Base-by-base conservation (phyloP, 2,113 vertebrate genomes). In the Rhinichthys klamathensis region DNA sequence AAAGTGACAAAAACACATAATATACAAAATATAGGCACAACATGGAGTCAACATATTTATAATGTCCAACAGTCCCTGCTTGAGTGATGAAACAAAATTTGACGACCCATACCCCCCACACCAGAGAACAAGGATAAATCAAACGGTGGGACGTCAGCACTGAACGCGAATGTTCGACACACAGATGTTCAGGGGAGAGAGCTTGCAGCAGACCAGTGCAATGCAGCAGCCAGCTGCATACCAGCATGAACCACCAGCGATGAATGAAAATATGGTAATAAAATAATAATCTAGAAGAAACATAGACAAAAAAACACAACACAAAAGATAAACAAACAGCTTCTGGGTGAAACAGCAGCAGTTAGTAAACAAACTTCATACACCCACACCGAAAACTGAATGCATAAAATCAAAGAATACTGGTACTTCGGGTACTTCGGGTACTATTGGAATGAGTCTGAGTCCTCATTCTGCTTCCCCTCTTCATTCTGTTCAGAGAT, bases 141-240 rank as follows among this genome's bases (percentile, higher is more conserved):
- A 73, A 73, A 73, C 70, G 23, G 70, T 73, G 70, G 70, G 70
- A 44, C 38, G 41, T 73, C 70, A 73, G 38, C n/a, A 38, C 70
- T 73, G 70, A 73, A 44, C 23, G 23, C 12, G 70, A 73, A 23
- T 23, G 11, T 73, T 73, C 41, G 23, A 44, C 70, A 73, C 38
- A 73, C 70, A 44, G 35, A 44, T 38, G 21, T 73, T 38, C 70
- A 46, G 35, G 70, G 70, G 70, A n/a, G 70, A 73, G 38, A 73
- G 70, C 70, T 73, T 73, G 38, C 23, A 23, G 23, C 70, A 73
- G 23, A 44, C 70, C 11, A 1, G 11, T 73, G 38, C 70, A 73
- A 44, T 44, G 23, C 38, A 44, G 23, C 38, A 73, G 70, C 70
- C 67, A 73, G 70, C 70, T 73, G 70, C 70, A 23, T 73, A 46